Percentiles rank a stretch among this genome's conserved stretches.
phyloP scores from a whole-genome alignment of 1,140 invertebrate genomes.

The Parapsyche elsis region DNA sequence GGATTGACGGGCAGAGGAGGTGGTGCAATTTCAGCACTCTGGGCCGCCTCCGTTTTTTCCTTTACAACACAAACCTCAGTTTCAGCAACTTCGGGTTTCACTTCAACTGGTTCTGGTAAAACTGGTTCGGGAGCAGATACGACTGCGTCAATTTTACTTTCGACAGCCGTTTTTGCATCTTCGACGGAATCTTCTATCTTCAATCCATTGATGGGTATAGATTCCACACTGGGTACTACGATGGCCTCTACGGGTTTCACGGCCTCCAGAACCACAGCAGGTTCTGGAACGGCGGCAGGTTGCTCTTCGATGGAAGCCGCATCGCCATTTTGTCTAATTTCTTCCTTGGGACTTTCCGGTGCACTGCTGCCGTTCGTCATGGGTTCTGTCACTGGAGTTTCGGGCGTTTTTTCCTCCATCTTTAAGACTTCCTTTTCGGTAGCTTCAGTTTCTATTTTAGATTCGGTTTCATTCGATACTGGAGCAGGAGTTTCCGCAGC shows the following conservation, averaged over 20 bases:
- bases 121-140: constrained; percentile 59
- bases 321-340: constrained; percentile 51
- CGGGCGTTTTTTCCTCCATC: constrained; percentile 60
- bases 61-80: constrained; percentile 68
- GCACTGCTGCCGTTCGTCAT: constrained; percentile 66
- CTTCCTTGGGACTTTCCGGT: constrained; percentile 63
- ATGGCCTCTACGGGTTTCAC: constrained; percentile 57
- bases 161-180: constrained; percentile 58
- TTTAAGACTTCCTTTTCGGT: constrained; percentile 58
- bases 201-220: constrained; percentile 64
- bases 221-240: constrained; percentile 51
- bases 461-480: constrained; percentile 59
- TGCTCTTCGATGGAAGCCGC: constrained; percentile 39
- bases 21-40: constrained; percentile 62
- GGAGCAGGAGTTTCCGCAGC: constrained; percentile 43
- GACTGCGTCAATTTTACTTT: constrained; percentile 60
- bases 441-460: constrained; percentile 45
- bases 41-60: constrained; percentile 62
- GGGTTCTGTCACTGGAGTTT: constrained; percentile 66
- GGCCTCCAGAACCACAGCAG: constrained; percentile 51
- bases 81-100: constrained; percentile 62
- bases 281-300: neutral
- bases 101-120: constrained; percentile 60
- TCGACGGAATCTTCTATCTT: constrained; percentile 61
- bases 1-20: constrained; percentile 67